Base-by-base conservation (phyloP, 2,888 invertebrate species). In the Ligdia adustata region DNA sequence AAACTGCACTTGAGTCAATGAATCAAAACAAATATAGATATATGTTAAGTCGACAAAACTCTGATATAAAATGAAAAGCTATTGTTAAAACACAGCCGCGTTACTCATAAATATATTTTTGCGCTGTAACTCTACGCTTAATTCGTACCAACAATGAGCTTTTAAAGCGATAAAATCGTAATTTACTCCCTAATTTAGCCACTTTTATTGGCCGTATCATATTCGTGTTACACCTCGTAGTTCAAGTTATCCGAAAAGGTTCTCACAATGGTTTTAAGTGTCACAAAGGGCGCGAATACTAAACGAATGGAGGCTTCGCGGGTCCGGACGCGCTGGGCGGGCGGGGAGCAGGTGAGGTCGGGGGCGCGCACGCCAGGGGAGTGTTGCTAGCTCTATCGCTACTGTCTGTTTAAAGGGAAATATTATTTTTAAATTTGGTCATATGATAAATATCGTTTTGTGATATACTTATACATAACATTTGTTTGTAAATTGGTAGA, bases 261-360 rank as follows among this genome's bases (percentile, higher is more conserved):
- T 78, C 72, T 75, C 78, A 82, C 84, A 85, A 86, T 79, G 80
- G 85, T 83, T 82, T 86, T 75, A 72, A 87, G 87, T 89, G 83
- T 87, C 85, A 87, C 86, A 87, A 83, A 87, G 86, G 87, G 87
- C 82, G 86, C 84, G 84, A 86, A 87, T 79, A 77, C 78, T 82
- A 81, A 86, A 78, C 85, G 82, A 82, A 76, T 75, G 77, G 79
- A 82, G 81, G 79, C 75, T 81, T 74, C 67, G 63, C 61, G 51
- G 56, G 53, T 60, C 51, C 69, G 60, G 52, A 54, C 24, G 60
- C 60, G 67, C 52, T 67, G 69, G 66, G 70, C 68, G 37, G 44
- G 40, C 38, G 55, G 54, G 55, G 43, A 52, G 9, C 16, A 32
- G 15, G 28, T 46, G 62, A 45, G 33, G 51, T 28, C 40, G 44